Percentiles rank a stretch among this genome's conserved stretches.
Conservation (phyloP, 2,797 vertebrate genomes). For the Typhlichthys subterraneus region DNA sequence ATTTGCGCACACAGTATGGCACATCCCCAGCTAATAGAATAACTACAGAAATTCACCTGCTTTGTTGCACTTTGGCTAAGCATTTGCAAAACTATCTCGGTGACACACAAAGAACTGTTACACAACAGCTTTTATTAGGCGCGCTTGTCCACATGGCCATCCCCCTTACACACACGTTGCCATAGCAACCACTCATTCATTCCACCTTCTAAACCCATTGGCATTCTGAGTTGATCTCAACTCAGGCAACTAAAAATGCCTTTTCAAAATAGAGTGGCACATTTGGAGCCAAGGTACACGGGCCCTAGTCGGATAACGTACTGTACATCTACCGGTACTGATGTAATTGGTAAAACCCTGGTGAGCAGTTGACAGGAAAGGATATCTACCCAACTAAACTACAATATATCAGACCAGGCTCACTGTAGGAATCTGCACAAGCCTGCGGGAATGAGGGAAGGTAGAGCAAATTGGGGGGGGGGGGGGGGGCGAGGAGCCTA, state of each 20-base stretch:
- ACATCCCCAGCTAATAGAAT: no score
- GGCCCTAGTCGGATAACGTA: neutral
- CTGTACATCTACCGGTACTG: slow-evolving; percentile 9
- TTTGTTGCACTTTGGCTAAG: neutral
- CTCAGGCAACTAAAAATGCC: slow-evolving; percentile 29
- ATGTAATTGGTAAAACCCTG: neutral
- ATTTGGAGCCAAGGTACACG: no score
- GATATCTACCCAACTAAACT: no score
- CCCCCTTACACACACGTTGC: slow-evolving; percentile 64
- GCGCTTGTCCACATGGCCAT: slow-evolving; percentile 21
- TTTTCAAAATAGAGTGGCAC: no score
- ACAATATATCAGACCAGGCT: no score
- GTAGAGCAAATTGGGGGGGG: no score
- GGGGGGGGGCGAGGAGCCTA: no score
- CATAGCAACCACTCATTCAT: slow-evolving; percentile 75
- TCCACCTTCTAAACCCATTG: slow-evolving; percentile 51
- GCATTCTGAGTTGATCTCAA: slow-evolving; percentile 52
- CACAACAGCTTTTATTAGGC: slow-evolving; percentile 20
- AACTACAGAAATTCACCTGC: no score
- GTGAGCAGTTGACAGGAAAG: neutral
- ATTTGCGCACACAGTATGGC: no score
- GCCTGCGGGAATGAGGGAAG: no score
- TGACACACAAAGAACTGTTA: neutral
- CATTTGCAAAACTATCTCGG: slow-evolving; percentile 9
- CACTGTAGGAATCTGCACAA: no score